phyloP scores from a whole-genome alignment of 2,113 vertebrate genomes.

The Cyprinodon variegatus region DNA sequence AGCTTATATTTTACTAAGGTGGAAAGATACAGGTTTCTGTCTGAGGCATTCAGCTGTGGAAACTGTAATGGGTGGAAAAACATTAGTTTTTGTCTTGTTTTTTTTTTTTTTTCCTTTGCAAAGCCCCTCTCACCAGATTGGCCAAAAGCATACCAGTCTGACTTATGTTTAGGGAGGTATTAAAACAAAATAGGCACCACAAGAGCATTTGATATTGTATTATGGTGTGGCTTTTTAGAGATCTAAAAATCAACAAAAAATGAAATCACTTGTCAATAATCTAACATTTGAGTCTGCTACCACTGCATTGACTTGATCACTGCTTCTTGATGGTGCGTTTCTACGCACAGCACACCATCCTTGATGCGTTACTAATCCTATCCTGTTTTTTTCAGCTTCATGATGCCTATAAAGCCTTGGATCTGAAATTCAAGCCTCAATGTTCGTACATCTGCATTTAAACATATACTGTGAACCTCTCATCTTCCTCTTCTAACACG shows the following conservation, averaged over 20 bases:
- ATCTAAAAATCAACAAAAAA: not conserved
- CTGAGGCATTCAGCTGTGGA: not conserved
- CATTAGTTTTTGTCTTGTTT: not conserved
- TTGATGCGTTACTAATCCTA: not conserved
- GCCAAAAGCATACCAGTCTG: too few species aligned
- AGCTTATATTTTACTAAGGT: not conserved
- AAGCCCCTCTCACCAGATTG: too few species aligned
- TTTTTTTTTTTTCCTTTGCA: too few species aligned
- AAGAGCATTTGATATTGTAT: not conserved
- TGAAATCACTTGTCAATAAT: not conserved
- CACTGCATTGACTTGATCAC: not conserved
- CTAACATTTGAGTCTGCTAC: not conserved
- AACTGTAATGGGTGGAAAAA: not conserved
- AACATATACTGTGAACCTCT: slow-evolving; percentile 11
- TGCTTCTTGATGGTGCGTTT: not conserved
- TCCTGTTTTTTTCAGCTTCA: not conserved
- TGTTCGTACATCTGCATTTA: slow-evolving; percentile 22
- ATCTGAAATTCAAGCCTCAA: not conserved
- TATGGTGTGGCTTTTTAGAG: not conserved
- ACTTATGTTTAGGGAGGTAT: too few species aligned
- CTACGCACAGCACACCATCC: not conserved
- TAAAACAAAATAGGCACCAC: too few species aligned
- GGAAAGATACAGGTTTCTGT: not conserved
- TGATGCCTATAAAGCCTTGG: not conserved
- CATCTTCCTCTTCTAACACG: slow-evolving; percentile 26